Conservation (phyloP, 1,140 invertebrate species). For the Philotrypesis tridentata region DNA sequence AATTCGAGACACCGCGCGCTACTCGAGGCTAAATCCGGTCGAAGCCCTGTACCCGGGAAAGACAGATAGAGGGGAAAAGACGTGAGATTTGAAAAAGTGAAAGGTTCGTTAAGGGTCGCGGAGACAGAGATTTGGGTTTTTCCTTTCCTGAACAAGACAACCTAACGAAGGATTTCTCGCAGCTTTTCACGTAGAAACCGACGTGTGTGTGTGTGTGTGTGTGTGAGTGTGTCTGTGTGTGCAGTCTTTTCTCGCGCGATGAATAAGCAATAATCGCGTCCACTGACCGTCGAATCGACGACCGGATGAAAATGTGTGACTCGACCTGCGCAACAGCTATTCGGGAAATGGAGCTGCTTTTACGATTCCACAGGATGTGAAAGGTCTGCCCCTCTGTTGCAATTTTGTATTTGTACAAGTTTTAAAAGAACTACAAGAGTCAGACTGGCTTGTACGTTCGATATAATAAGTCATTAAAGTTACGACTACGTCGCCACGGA, state of each 20-base stretch:
- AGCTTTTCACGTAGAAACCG: not conserved
- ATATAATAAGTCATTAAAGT: too few relatives aligned
- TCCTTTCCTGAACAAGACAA: not conserved
- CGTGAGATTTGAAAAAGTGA: not conserved
- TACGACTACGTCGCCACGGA: too few relatives aligned
- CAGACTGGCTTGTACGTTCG: too few relatives aligned
- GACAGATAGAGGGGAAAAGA: not conserved
- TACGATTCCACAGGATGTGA: too few relatives aligned
- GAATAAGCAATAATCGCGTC: not conserved
- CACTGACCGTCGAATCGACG: not conserved
- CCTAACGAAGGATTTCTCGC: not conserved
- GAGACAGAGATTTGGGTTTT: slow-evolving; percentile 3
- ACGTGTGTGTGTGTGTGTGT: not conserved
- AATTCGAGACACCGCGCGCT: not conserved
- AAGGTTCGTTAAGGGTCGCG: not conserved
- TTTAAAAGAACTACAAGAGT: too few relatives aligned
- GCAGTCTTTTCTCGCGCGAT: not conserved
- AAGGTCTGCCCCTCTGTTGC: too few relatives aligned
- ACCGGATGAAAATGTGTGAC: not conserved
- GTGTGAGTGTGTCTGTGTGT: too few relatives aligned
- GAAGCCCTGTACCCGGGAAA: not conserved
- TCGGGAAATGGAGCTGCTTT: too few relatives aligned
- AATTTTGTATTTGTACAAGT: too few relatives aligned
- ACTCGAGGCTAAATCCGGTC: not conserved
- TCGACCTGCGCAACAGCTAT: not conserved